Percentiles rank a stretch among this genome's conserved stretches.
These are phyloP conservation scores for Trachelus troglodyta DNA, from an alignment of 2,888 invertebrate species.

Conservation along the genomic window DNA sequence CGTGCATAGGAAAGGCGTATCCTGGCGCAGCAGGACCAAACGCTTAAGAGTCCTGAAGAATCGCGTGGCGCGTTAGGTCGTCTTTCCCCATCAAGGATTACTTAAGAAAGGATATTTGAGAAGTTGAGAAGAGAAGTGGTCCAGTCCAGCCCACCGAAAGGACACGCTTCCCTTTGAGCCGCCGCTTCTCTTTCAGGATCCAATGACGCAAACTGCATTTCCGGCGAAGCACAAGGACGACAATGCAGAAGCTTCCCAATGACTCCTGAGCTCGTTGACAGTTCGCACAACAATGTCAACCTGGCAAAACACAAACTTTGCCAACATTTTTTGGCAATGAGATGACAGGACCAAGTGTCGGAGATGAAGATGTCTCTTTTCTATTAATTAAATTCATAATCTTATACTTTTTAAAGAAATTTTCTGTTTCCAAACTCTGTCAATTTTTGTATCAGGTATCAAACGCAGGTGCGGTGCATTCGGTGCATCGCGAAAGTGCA, in stretches of 20 bases:
- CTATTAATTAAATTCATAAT: neutral
- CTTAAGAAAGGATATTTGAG: neutral
- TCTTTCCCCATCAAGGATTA: neutral
- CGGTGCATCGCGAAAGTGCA: neutral
- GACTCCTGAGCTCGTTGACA: neutral
- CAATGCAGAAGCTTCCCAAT: neutral
- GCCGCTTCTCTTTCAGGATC: neutral
- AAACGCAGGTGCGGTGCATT: neutral
- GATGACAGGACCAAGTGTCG: neutral
- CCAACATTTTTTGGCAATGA: too few relatives aligned
- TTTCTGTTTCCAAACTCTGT: too few relatives aligned
- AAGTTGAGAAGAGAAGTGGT: neutral
- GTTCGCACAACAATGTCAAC: neutral
- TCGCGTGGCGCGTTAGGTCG: neutral
- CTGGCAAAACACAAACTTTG: neutral
- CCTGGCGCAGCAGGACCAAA: neutral
- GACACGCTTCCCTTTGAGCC: neutral
- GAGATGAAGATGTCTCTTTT: neutral
- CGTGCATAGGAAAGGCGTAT: neutral
- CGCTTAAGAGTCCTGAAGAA: neutral
- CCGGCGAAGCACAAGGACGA: neutral
- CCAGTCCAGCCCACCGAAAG: neutral
- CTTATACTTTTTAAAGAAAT: accelerated
- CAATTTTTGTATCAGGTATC: too few relatives aligned
- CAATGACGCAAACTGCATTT: neutral